Evolutionary conservation across 2,888 invertebrate genomes (phyloP).

Genomic region (Pheosia tremula): DNA sequence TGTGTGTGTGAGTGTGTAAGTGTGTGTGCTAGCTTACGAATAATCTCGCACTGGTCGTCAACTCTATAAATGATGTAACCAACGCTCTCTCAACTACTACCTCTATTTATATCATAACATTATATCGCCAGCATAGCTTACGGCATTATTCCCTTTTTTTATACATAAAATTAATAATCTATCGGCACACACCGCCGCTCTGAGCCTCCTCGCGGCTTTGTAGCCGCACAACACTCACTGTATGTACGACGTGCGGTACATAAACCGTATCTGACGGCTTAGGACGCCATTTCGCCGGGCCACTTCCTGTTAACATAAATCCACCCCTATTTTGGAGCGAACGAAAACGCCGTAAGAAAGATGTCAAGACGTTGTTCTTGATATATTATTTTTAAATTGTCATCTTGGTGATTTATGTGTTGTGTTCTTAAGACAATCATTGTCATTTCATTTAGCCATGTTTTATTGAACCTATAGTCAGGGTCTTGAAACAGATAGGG

Average conservation of each 20-base stretch:
- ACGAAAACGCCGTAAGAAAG: constrained; percentile 38
- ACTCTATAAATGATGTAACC: too few species aligned
- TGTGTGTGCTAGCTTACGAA: too few species aligned
- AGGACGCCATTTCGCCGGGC: constrained; percentile 73
- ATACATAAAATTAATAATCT: constrained; percentile 43
- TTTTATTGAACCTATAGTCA: too few species aligned
- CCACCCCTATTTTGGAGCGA: constrained; percentile 66
- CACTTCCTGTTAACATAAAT: constrained; percentile 79
- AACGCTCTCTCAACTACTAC: too few species aligned
- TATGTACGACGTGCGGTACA: constrained; percentile 48
- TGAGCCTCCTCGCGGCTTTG: constrained; percentile 5
- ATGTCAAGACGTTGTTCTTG: constrained; percentile 39
- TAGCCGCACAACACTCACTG: constrained; percentile 31
- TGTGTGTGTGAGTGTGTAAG: too few species aligned
- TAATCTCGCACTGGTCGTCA: too few species aligned
- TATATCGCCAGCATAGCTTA: background rate
- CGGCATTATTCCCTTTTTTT: constrained; percentile 4
- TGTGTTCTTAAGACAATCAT: constrained; percentile 4
- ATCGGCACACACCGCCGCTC: constrained; percentile 11
- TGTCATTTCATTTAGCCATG: too few species aligned
- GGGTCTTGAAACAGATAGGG: too few species aligned
- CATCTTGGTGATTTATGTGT: background rate
- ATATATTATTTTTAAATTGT: constrained; percentile 17
- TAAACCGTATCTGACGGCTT: constrained; percentile 72
- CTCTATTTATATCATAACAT: too few species aligned